Evolutionary conservation across 2,888 invertebrate genomes (phyloP).

Genomic region (Trypoxylon attenuatum): DNA sequence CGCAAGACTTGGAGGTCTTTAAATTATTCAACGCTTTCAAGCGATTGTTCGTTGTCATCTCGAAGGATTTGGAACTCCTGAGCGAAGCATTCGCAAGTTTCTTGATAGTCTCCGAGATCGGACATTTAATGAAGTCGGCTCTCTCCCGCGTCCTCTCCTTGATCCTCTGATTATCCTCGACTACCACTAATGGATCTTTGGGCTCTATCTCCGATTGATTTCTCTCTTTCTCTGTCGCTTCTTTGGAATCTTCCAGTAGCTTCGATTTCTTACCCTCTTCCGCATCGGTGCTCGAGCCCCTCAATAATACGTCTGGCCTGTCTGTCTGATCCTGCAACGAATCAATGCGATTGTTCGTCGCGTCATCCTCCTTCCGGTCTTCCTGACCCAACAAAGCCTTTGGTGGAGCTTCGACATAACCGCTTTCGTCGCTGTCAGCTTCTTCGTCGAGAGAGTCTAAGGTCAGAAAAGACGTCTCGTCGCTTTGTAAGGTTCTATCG

Average conservation of each 20-base stretch:
- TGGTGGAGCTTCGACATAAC: conserved; percentile 84
- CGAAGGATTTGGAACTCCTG: conserved; percentile 65
- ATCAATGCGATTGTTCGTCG: conserved; percentile 4
- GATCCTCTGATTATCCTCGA: conserved; percentile 41
- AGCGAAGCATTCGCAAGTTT: conserved; percentile 70
- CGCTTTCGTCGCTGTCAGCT: conserved; percentile 91
- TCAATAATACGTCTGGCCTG: conserved; percentile 4
- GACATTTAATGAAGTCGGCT: conserved; percentile 68
- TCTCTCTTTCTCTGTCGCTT: conserved; percentile 1
- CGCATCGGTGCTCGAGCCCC: conserved; percentile 2
- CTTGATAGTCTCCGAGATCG: conserved; percentile 72
- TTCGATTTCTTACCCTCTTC: conserved; percentile 14
- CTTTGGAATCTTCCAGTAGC: conserved; percentile 33
- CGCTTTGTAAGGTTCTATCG: conserved; percentile 59
- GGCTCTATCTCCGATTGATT: conserved; percentile 17
- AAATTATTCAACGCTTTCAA: conserved; percentile 62
- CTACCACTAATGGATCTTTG: conserved; percentile 21
- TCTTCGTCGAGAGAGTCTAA: conserved; percentile 79
- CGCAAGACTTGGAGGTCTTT: conserved; percentile 62
- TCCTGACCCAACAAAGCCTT: conserved; percentile 56
- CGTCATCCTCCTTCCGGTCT: conserved; percentile 44
- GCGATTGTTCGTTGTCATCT: conserved; percentile 64
- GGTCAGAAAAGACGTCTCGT: conserved; percentile 62
- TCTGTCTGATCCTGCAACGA: conserved; percentile 9
- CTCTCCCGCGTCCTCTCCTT: conserved; percentile 58